Percentiles rank a stretch among this genome's conserved stretches.
phyloP scores from a whole-genome alignment of 2,888 invertebrate species.

The Lasioglossum malachurum region DNA sequence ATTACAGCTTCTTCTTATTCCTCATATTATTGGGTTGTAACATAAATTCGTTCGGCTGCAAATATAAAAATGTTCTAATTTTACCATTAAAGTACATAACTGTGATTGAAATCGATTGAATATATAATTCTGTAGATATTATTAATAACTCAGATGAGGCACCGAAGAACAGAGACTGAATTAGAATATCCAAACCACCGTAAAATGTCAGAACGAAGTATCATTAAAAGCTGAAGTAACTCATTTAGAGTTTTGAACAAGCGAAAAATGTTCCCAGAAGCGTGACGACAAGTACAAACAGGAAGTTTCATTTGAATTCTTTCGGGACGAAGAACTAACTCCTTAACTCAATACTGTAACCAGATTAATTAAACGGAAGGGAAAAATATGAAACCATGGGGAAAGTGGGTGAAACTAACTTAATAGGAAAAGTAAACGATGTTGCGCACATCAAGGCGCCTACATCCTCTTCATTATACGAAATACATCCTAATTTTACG shows the following conservation, averaged over 20 bases:
- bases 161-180: background rate
- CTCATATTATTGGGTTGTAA: too few relatives aligned
- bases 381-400: conserved; percentile 2
- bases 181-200: background rate
- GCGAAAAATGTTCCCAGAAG: background rate
- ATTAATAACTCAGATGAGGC: too few relatives aligned
- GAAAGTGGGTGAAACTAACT: conserved; percentile 2
- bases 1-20: too few relatives aligned
- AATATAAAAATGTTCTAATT: too few relatives aligned
- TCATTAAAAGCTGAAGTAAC: background rate
- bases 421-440: conserved; percentile 1
- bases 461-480: conserved; percentile 12
- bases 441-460: background rate
- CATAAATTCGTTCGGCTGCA: too few relatives aligned
- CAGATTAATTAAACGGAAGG: background rate
- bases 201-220: background rate
- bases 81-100: too few relatives aligned
- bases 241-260: background rate
- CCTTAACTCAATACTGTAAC: background rate
- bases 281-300: background rate
- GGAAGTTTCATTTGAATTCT: background rate
- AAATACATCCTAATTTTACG: conserved; percentile 11
- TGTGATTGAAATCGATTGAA: too few relatives aligned
- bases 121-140: too few relatives aligned
- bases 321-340: background rate